Evolutionary conservation across 2,888 invertebrate genomes (phyloP).

Genomic region (Cantharis rufa): DNA sequence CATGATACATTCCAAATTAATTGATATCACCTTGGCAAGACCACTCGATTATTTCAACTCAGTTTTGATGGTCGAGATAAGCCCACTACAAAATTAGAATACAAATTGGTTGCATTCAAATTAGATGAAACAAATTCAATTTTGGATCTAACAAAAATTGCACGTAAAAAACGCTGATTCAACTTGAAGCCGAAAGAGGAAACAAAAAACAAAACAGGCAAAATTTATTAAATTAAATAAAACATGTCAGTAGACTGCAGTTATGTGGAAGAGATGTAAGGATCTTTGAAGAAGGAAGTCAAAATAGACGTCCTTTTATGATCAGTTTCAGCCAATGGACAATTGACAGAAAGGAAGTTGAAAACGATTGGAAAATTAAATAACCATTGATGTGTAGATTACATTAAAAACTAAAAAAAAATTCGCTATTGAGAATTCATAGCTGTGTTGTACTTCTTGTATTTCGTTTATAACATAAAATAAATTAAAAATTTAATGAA

Average conservation of each 20-base stretch:
- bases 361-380: not conserved
- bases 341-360: not conserved
- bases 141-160: not conserved
- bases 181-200: not conserved
- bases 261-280: not conserved
- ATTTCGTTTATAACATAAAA: too few species aligned
- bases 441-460: too few species aligned
- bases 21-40: conserved; percentile 1
- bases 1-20: conserved; percentile 11
- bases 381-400: not conserved
- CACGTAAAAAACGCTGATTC: not conserved
- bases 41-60: not conserved
- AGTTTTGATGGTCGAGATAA: not conserved
- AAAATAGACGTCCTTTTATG: not conserved
- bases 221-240: not conserved
- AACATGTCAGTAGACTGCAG: not conserved
- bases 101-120: not conserved
- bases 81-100: not conserved
- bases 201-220: not conserved
- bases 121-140: not conserved
- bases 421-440: not conserved
- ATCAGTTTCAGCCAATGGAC: not conserved
- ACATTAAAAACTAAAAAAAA: not conserved
- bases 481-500: too few species aligned
- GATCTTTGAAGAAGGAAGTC: not conserved